Percentiles rank a stretch among this genome's conserved stretches.
phyloP scores from a whole-genome alignment of 1,140 invertebrate species.

The Diabrotica undecimpunctata region DNA sequence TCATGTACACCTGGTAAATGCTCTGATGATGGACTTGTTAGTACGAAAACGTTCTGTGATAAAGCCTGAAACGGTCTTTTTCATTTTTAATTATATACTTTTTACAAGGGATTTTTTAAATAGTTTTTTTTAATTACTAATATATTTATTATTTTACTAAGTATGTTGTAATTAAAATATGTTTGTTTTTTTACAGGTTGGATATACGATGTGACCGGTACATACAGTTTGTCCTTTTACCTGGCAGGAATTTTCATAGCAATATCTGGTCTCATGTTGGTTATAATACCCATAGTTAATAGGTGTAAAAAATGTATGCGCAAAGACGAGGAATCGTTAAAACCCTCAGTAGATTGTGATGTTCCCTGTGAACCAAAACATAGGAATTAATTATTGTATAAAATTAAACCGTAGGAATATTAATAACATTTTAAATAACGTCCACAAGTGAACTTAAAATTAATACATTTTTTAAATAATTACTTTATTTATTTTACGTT shows the following conservation, averaged over 20 bases:
- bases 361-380: not conserved
- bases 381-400: not conserved
- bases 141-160: too few species aligned
- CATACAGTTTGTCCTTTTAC: slow-evolving; percentile 83
- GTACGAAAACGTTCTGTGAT: too few species aligned
- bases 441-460: not conserved
- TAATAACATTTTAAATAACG: not conserved
- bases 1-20: too few species aligned
- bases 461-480: too few species aligned
- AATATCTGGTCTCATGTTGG: slow-evolving; percentile 75
- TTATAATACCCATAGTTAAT: slow-evolving; percentile 59
- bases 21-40: too few species aligned
- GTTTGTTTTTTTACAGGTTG: slow-evolving; percentile 59
- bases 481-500: too few species aligned
- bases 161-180: too few species aligned
- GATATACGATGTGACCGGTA: slow-evolving; percentile 73
- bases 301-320: slow-evolving; percentile 43
- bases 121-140: too few species aligned
- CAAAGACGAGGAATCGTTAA: not conserved
- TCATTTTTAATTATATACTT: too few species aligned
- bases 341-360: not conserved
- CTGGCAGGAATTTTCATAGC: slow-evolving; percentile 80
- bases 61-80: too few species aligned
- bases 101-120: too few species aligned
- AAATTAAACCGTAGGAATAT: not conserved